Percentiles rank a stretch among this genome's conserved stretches.
These are phyloP conservation scores for Argya squamiceps DNA, from an alignment of 2,797 vertebrate genomes.

Conservation along the genomic window DNA sequence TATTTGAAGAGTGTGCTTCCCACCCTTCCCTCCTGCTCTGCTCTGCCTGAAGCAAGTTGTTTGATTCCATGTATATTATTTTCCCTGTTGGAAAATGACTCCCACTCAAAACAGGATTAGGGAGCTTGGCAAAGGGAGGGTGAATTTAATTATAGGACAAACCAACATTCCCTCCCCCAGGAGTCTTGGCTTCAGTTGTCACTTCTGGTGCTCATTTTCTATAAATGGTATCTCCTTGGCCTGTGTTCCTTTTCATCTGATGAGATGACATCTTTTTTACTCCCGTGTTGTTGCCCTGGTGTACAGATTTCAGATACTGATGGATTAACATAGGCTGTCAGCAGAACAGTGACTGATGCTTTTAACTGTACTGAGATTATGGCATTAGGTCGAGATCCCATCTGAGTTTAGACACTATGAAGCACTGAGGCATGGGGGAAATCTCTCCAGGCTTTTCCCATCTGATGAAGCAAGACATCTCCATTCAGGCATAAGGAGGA, in stretches of 20 bases:
- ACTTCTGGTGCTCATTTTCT: not conserved
- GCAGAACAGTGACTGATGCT: not conserved
- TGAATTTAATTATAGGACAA: slow-evolving; percentile 62
- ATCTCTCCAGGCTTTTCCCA: not conserved
- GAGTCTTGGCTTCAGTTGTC: slow-evolving; percentile 30
- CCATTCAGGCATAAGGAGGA: not conserved
- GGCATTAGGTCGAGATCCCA: not conserved
- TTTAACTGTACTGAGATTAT: not conserved
- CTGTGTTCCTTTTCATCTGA: not conserved
- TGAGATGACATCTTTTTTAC: slow-evolving; percentile 3
- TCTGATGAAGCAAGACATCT: not conserved
- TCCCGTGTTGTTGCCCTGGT: not conserved
- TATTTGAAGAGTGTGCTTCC: not conserved
- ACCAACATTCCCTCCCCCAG: not conserved
- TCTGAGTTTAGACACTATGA: not conserved
- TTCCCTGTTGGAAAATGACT: slow-evolving; percentile 31
- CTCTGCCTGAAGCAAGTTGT: slow-evolving; percentile 26
- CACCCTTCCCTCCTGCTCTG: not conserved
- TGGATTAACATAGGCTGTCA: not conserved
- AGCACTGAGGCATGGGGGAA: not conserved
- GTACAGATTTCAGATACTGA: not conserved
- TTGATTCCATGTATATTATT: slow-evolving; percentile 39
- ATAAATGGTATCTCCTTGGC: not conserved
- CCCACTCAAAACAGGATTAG: slow-evolving; percentile 55
- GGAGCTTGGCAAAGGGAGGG: slow-evolving; percentile 10